Evolutionary conservation across 2,797 vertebrate species (phyloP).

Genomic region (Sebastes itinus): DNA sequence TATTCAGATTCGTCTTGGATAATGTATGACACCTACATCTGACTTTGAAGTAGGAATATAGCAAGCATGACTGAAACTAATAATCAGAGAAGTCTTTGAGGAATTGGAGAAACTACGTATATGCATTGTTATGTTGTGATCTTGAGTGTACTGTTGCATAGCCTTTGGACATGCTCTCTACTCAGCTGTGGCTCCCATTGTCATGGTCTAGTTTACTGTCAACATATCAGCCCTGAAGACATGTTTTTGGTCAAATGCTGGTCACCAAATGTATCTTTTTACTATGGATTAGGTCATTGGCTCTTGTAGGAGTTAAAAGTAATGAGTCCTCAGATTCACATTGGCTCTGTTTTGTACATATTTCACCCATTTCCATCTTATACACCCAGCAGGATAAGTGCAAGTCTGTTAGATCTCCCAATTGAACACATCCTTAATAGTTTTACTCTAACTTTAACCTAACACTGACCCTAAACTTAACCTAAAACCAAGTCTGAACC

Average conservation of each 20-base stretch:
- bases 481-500: not conserved
- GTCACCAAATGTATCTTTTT: conserved; percentile 24
- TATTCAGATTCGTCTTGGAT: not conserved
- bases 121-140: conserved; percentile 28
- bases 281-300: conserved; percentile 18
- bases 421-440: not conserved
- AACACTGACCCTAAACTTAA: not conserved
- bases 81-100: conserved; percentile 7
- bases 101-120: not conserved
- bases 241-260: conserved; percentile 39
- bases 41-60: conserved; percentile 8
- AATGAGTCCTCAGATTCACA: not conserved
- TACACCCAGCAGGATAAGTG: not conserved
- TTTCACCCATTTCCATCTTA: not conserved
- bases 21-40: not conserved
- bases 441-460: not conserved
- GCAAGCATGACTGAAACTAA: not conserved
- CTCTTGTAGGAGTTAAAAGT: not conserved
- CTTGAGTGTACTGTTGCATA: conserved; percentile 56
- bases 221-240: conserved; percentile 22
- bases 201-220: conserved; percentile 38
- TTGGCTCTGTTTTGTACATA: not conserved
- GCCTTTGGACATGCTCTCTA: conserved; percentile 36
- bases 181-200: conserved; percentile 32
- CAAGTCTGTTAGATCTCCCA: not conserved